Percentiles rank a stretch among this genome's conserved stretches.
Evolutionary conservation across 2,888 invertebrate genomes (phyloP).

Genomic region (Pachymerium ferrugineum): DNA sequence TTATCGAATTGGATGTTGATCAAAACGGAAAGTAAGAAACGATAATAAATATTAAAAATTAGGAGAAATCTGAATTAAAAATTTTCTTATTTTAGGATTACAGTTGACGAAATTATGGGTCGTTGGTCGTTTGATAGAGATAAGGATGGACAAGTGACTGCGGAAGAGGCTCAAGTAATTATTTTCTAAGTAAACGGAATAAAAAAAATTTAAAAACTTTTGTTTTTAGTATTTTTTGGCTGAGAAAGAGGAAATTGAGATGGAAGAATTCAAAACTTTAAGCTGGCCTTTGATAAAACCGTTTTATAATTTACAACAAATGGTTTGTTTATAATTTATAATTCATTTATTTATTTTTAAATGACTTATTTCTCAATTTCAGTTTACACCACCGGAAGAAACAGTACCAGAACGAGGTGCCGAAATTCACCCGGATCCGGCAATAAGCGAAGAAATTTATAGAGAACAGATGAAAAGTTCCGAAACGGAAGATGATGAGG

Average conservation of each 20-base stretch:
- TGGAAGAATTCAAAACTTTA: slow-evolving; percentile 46
- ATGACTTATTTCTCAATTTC: background rate
- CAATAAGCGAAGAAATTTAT: slow-evolving; percentile 38
- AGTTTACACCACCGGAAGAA: slow-evolving; percentile 34
- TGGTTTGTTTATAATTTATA: slow-evolving; percentile 55
- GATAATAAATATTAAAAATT: background rate
- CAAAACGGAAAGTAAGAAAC: slow-evolving; percentile 57
- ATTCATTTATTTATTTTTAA: background rate
- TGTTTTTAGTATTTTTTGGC: slow-evolving; percentile 40
- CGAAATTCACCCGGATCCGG: slow-evolving; percentile 14
- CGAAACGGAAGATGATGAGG: slow-evolving; percentile 43
- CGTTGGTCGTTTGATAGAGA: slow-evolving; percentile 79
- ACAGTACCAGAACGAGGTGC: background rate
- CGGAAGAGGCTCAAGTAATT: slow-evolving; percentile 68
- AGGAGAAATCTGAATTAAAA: background rate
- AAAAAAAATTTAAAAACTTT: slow-evolving; percentile 32
- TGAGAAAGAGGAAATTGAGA: slow-evolving; percentile 39
- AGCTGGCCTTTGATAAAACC: slow-evolving; percentile 78
- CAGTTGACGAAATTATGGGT: slow-evolving; percentile 53
- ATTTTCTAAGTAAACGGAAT: no score
- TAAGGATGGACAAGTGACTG: slow-evolving; percentile 77
- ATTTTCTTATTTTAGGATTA: slow-evolving; percentile 53
- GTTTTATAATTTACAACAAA: slow-evolving; percentile 34
- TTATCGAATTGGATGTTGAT: slow-evolving; percentile 73
- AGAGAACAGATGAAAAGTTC: slow-evolving; percentile 19